Percentiles rank a stretch among this genome's conserved stretches.
Evolutionary conservation across 35 echinoderm and acorn worm species (phyloP).

Genomic region (Acanthaster planci): DNA sequence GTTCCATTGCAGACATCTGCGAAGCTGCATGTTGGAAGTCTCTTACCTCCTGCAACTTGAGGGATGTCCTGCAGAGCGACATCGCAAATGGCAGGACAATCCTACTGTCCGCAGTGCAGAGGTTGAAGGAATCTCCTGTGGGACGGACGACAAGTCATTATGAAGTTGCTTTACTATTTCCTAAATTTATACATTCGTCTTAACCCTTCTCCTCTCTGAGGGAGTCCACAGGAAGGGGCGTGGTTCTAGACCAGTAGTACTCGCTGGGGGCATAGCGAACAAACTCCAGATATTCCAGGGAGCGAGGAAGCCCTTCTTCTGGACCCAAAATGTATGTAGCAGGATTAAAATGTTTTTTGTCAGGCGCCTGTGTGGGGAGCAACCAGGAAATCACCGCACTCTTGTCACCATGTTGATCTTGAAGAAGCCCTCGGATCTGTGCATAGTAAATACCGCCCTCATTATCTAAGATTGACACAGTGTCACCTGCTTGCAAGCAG

Average conservation of each 20-base stretch:
- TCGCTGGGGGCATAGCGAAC: slow-evolving; percentile 90
- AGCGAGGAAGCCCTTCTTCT: slow-evolving; percentile 85
- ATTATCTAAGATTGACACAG: slow-evolving; percentile 84
- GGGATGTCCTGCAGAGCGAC: too few species aligned
- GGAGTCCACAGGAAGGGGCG: slow-evolving; percentile 73
- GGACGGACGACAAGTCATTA: too few species aligned
- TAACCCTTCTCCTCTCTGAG: slow-evolving; percentile 63
- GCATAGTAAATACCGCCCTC: slow-evolving; percentile 93
- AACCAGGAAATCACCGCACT: slow-evolving; percentile 97
- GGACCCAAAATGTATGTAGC: slow-evolving; percentile 90
- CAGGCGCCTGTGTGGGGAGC: slow-evolving; percentile 81
- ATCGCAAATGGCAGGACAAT: too few species aligned
- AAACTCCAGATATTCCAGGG: slow-evolving; percentile 93
- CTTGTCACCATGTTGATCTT: slow-evolving; percentile 92
- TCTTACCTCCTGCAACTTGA: too few species aligned
- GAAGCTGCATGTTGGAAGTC: too few species aligned
- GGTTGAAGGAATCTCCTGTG: too few species aligned
- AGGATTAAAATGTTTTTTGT: slow-evolving; percentile 77
- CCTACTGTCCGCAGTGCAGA: too few species aligned
- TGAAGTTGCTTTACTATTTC: too few species aligned
- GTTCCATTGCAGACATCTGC: too few species aligned
- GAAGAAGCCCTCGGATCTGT: slow-evolving; percentile 92
- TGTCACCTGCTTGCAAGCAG: slow-evolving; percentile 90
- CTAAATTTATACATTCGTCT: too few species aligned
- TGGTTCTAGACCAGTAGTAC: slow-evolving; percentile 66